Evolutionary conservation across 1,140 invertebrate species (phyloP).

Genomic region (Pseudomyrmex sp.): DNA sequence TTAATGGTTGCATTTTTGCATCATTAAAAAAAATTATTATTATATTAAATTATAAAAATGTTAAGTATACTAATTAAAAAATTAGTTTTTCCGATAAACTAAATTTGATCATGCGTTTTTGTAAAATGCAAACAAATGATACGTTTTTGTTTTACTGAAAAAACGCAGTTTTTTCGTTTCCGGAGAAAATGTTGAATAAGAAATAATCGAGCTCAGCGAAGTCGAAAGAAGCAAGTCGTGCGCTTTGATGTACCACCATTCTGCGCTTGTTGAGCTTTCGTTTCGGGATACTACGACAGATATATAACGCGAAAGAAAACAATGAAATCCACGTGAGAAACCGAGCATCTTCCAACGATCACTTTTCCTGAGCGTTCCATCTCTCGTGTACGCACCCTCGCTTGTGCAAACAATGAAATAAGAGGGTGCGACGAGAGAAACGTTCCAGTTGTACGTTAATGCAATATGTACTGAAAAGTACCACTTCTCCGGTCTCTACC

Average conservation of each 20-base stretch:
- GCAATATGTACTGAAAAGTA: slow-evolving; percentile 27
- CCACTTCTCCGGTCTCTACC: not conserved
- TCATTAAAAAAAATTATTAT: too few relatives aligned
- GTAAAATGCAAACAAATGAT: not conserved
- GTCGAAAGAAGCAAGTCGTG: not conserved
- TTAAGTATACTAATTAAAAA: not conserved
- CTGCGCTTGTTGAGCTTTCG: slow-evolving; percentile 31
- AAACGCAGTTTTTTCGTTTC: not conserved
- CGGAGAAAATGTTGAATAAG: slow-evolving; percentile 31
- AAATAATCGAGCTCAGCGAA: slow-evolving; percentile 19
- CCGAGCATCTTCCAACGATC: slow-evolving; percentile 52
- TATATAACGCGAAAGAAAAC: slow-evolving; percentile 46
- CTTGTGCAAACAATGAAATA: slow-evolving; percentile 40
- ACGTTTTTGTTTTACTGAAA: not conserved
- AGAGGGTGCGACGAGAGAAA: slow-evolving; percentile 26
- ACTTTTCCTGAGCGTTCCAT: slow-evolving; percentile 41
- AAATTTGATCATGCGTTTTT: not conserved
- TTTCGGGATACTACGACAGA: not conserved
- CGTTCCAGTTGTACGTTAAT: slow-evolving; percentile 36
- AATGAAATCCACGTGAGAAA: slow-evolving; percentile 52
- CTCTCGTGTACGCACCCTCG: slow-evolving; percentile 32
- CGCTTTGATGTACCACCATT: slow-evolving; percentile 31
- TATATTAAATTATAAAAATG: not conserved
- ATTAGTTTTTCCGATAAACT: too few relatives aligned
- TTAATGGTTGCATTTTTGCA: too few relatives aligned